Base-by-base conservation (phyloP, 2,113 vertebrate genomes). In the Cyprinus carpio region DNA sequence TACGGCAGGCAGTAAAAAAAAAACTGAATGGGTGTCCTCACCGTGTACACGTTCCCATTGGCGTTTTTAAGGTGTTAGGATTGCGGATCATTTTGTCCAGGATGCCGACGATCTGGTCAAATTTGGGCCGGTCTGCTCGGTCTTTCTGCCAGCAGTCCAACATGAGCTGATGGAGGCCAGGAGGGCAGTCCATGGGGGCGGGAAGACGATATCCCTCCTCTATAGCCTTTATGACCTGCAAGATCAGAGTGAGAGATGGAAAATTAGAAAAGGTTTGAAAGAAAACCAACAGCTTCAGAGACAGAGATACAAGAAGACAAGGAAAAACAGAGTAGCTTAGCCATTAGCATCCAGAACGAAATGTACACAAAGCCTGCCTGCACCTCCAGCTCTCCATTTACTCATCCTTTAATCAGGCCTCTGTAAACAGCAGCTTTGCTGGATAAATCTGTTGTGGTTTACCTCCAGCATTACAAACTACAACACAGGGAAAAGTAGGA, bases 41-140 rank as follows among this genome's bases (percentile, higher is more conserved):
- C 98, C 98, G 96, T 88, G 96, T 98, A 93, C 97, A 99, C 0
- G 97, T 98, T 92, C 97, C 97, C 92, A 97, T 92, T 11, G 97
- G 96, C 25, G 98, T 98, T 95, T 99, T 99, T 93, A 99, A 92
- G 43, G 97, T 99, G 92, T 96, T 99, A 80, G 98, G 98, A 78
- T 99, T 99, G 85, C 98, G 96, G 92, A 99, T 99, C 98, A 99
- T 99, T 95, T 99, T 99, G 91, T 99, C 98, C 51, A 99, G 95
- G 92, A 99, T 97, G 89, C 97, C 96, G 69, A 99, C 97, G 90
- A 99, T 99, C 92, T 99, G 98, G 86, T 99, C 98, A 87, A 99
- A 99, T 90, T 99, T 99, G n/a, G 98, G 98, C 81, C 98, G 96
- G 90, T 99, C 98, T 0, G 96, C 96, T 0, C 98, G 93, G 81